Percentiles rank a stretch among this genome's conserved stretches.
phyloP scores from a whole-genome alignment of 2,797 vertebrate genomes.

The Acanthurus lineatus region DNA sequence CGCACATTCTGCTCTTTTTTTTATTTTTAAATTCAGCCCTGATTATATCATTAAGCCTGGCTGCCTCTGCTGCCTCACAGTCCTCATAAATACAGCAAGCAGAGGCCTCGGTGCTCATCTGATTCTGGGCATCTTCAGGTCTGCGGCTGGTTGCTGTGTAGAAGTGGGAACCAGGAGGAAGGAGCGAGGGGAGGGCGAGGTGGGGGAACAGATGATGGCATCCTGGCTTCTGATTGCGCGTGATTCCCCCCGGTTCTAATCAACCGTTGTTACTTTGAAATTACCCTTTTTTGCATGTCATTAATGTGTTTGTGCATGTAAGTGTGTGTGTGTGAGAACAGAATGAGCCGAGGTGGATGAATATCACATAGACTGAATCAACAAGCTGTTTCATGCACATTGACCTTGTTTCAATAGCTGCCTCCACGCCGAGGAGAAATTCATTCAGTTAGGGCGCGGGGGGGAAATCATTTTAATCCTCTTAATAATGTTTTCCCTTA shows the following conservation, averaged over 20 bases:
- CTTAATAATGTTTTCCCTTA: conserved; percentile 52
- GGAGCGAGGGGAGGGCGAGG: not conserved
- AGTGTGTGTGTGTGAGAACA: conserved; percentile 16
- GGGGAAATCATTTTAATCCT: conserved; percentile 33
- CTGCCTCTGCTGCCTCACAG: conserved; percentile 17
- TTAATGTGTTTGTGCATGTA: conserved; percentile 45
- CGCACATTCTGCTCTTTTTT: conserved; percentile 36
- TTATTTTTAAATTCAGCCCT: conserved; percentile 63
- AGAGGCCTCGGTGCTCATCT: conserved; percentile 27
- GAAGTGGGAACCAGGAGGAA: conserved; percentile 20
- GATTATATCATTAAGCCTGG: conserved; percentile 57
- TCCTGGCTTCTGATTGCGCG: conserved; percentile 62
- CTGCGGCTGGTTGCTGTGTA: conserved; percentile 28
- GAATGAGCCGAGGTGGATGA: conserved; percentile 38
- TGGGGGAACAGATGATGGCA: conserved; percentile 65
- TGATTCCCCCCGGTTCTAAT: conserved; percentile 69
- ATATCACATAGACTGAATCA: conserved; percentile 34
- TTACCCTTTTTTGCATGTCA: conserved; percentile 66
- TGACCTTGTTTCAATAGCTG: conserved; percentile 44
- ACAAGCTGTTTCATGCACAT: conserved; percentile 25
- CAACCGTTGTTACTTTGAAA: conserved; percentile 71
- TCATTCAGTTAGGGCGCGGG: conserved; percentile 26
- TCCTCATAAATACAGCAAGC: conserved; percentile 36
- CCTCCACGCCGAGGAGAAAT: conserved; percentile 23
- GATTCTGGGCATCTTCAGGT: conserved; percentile 41